A percentile compares a stretch with the other conserved stretches of the same genome.
phyloP scores from a whole-genome alignment of 1,140 invertebrate genomes.

The Saccostrea cuccullata region DNA sequence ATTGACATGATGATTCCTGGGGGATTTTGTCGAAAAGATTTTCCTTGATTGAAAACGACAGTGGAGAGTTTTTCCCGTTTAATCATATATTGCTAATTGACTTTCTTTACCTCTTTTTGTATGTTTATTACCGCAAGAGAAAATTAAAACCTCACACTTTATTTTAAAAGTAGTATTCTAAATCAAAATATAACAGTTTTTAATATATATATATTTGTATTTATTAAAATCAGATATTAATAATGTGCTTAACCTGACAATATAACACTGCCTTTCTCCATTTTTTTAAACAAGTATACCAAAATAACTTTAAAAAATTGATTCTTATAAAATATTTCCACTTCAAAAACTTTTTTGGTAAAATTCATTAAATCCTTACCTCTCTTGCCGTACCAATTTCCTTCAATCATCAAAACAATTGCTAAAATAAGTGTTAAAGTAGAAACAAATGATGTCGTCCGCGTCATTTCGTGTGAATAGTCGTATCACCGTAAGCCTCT shows the following conservation, averaged over 20 bases:
- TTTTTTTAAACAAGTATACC: background rate
- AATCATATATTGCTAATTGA: background rate
- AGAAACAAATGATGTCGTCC: background rate
- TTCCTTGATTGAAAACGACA: background rate
- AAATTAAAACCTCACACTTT: background rate
- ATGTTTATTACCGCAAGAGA: background rate
- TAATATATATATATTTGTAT: background rate
- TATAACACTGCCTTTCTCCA: background rate
- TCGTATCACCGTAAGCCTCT: background rate
- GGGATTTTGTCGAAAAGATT: background rate
- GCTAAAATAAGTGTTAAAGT: background rate
- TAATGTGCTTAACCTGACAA: background rate
- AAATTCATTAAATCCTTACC: slow-evolving; percentile 54
- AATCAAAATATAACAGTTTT: background rate
- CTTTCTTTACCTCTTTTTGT: background rate
- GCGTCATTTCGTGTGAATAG: slow-evolving; percentile 22
- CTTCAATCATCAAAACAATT: slow-evolving; percentile 50
- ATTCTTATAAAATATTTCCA: background rate
- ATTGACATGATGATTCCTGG: background rate
- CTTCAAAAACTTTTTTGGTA: too few species aligned
- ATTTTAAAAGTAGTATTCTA: background rate
- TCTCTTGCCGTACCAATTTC: slow-evolving; percentile 73
- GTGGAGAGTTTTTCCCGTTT: background rate
- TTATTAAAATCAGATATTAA: background rate
- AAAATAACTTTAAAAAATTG: background rate